Percentiles rank a stretch among this genome's conserved stretches.
phyloP scores from a whole-genome alignment of 2,113 vertebrate species.

The Apodemus speciosus region DNA sequence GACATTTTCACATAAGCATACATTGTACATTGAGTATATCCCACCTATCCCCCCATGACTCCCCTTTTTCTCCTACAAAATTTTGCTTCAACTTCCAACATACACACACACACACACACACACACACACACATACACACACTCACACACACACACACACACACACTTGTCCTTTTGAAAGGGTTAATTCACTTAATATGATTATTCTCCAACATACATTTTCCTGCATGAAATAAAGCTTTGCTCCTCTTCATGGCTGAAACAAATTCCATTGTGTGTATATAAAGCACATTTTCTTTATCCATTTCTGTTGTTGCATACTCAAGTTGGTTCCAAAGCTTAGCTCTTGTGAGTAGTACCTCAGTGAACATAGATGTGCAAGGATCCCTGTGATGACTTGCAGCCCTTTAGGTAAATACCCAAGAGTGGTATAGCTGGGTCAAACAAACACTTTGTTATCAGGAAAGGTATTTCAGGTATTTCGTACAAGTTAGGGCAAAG shows the following conservation, averaged over 20 bases:
- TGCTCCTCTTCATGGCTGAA: not conserved
- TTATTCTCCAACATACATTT: not conserved
- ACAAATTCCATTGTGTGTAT: not conserved
- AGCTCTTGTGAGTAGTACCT: not conserved
- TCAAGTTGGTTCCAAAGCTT: not conserved
- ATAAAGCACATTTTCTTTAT: not conserved
- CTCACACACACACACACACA: not conserved
- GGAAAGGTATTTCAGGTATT: not conserved
- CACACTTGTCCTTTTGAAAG: not conserved
- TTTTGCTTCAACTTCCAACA: not conserved
- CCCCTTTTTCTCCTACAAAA: not conserved
- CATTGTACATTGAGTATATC: not conserved
- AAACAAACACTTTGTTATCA: constrained; percentile 47
- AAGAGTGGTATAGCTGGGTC: not conserved
- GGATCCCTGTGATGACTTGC: not conserved
- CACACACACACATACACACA: not conserved
- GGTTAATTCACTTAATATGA: not conserved
- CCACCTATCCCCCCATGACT: not conserved
- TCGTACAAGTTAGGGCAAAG: not conserved
- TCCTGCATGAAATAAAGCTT: not conserved
- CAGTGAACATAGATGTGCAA: not conserved
- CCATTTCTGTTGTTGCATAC: not conserved
- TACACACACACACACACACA: not conserved
- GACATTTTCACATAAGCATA: not conserved
- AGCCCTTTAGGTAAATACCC: not conserved